Evolutionary conservation across 2,113 vertebrate species (phyloP).

Genomic region (Anser brachyrhynchus): DNA sequence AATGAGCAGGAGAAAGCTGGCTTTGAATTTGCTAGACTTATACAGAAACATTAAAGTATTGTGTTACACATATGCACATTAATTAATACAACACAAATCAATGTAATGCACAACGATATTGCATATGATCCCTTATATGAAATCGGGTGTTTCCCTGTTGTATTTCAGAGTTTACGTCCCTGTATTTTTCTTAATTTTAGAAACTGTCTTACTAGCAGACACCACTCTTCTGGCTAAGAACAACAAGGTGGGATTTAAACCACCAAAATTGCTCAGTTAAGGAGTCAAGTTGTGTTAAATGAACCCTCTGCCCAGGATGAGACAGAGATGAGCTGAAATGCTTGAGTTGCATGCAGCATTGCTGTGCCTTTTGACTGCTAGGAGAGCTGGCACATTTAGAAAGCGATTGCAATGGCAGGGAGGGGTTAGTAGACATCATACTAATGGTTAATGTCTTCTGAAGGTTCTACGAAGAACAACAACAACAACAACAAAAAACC

Average conservation of each 20-base stretch:
- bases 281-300: neutral
- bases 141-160: neutral
- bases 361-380: neutral
- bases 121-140: neutral
- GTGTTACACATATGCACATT: neutral
- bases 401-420: neutral
- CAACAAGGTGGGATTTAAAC: neutral
- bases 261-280: neutral
- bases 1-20: neutral
- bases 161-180: neutral
- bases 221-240: neutral
- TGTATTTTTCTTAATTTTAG: neutral
- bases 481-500: neutral
- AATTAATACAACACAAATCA: neutral
- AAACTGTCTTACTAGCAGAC: neutral
- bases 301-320: neutral
- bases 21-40: neutral
- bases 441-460: neutral
- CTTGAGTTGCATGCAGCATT: neutral
- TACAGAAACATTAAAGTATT: neutral
- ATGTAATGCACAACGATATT: neutral
- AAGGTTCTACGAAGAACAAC: neutral
- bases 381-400: rapidly evolving
- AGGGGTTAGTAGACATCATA: neutral
- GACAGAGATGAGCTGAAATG: neutral